These are phyloP conservation scores for Dunckerocampus dactyliophorus DNA, from an alignment of 2,113 vertebrate species.

Conservation along the genomic window DNA sequence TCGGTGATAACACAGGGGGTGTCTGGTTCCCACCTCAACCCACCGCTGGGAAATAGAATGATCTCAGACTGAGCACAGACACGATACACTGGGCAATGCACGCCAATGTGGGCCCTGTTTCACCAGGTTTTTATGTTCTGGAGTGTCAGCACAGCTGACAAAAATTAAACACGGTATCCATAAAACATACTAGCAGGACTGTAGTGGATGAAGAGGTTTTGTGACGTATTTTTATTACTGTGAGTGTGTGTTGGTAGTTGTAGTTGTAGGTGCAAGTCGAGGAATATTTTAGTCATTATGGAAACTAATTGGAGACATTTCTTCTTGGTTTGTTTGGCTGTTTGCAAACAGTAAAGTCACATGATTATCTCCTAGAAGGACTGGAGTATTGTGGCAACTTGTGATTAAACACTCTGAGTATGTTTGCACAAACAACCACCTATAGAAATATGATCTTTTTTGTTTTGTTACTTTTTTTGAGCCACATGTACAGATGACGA, in stretches of 20 bases:
- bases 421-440: no score
- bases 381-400: no score
- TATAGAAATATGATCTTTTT: no score
- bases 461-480: no score
- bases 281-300: no score
- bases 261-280: no score
- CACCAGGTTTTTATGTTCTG: slow-evolving; percentile 17
- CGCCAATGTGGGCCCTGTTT: slow-evolving; percentile 16
- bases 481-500: no score
- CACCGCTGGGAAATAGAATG: slow-evolving; percentile 43
- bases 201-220: background rate
- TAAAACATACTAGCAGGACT: background rate
- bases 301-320: no score
- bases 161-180: background rate
- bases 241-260: background rate
- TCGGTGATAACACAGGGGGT: slow-evolving; percentile 33
- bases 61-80: slow-evolving; percentile 32
- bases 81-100: slow-evolving; percentile 9
- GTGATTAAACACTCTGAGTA: no score
- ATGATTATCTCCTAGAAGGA: no score
- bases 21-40: slow-evolving; percentile 45
- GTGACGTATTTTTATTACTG: background rate
- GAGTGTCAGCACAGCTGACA: slow-evolving; percentile 15
- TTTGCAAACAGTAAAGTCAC: no score
- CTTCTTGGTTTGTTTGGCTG: no score